Conservation (phyloP, 2,888 invertebrate genomes). For the Orgyia antiqua region DNA sequence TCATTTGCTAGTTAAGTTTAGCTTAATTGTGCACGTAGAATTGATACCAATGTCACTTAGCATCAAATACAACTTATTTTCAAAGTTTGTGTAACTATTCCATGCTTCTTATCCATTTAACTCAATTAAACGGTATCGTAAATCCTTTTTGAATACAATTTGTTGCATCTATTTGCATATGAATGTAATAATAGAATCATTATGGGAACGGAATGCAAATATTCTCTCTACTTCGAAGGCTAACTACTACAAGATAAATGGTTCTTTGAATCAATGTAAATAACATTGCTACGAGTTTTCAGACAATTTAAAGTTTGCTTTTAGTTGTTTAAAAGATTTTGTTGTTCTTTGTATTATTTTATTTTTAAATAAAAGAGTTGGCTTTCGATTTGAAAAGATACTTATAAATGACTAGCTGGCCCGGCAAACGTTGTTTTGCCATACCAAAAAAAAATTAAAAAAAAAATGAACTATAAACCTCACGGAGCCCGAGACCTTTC, state of each 20-base stretch:
- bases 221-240: constrained; percentile 50
- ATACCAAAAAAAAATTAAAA: too few relatives aligned
- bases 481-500: too few relatives aligned
- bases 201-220: constrained; percentile 53
- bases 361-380: too few relatives aligned
- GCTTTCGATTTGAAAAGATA: too few relatives aligned
- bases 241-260: constrained; percentile 35
- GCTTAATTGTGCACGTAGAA: too few relatives aligned
- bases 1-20: too few relatives aligned
- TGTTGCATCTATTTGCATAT: constrained; percentile 57
- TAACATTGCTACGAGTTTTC: constrained; percentile 5
- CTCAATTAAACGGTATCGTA: constrained; percentile 37
- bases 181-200: constrained; percentile 53
- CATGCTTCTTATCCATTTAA: constrained; percentile 20
- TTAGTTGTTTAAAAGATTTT: constrained; percentile 6
- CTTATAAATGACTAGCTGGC: too few relatives aligned
- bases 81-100: constrained; percentile 3
- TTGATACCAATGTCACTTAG: too few relatives aligned
- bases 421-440: too few relatives aligned
- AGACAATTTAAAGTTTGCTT: constrained; percentile 1
- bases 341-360: too few relatives aligned
- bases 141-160: constrained; percentile 45
- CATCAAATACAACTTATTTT: too few relatives aligned
- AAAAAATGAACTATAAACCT: too few relatives aligned
- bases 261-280: constrained; percentile 11